These are phyloP conservation scores for Caradrina kadenii DNA, from an alignment of 2,888 invertebrate species.

Conservation along the genomic window DNA sequence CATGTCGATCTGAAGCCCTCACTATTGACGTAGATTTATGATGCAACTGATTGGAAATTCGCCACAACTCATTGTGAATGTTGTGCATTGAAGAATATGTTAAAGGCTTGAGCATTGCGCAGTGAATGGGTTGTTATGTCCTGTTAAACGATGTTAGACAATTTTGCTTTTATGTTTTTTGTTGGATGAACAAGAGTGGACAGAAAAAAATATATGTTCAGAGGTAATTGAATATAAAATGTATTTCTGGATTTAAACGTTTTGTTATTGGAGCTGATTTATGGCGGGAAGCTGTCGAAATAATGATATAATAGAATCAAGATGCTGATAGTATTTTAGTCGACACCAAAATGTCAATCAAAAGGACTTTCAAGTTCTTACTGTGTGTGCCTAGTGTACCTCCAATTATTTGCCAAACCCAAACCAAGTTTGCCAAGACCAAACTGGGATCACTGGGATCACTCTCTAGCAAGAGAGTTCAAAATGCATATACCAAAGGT, in stretches of 20 bases:
- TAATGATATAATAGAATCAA: neutral
- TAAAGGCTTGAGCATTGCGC: constrained; percentile 52
- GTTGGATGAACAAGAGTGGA: neutral
- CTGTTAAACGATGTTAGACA: constrained; percentile 29
- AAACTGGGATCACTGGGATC: too few relatives aligned
- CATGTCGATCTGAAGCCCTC: constrained; percentile 61
- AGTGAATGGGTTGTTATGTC: constrained; percentile 17
- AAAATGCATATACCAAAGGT: too few relatives aligned
- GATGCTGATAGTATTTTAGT: neutral
- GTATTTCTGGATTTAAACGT: too few relatives aligned
- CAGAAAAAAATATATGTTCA: neutral
- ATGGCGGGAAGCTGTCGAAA: neutral
- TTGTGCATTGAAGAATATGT: constrained; percentile 65
- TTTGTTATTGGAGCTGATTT: too few relatives aligned
- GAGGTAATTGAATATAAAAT: neutral
- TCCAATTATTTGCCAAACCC: too few relatives aligned
- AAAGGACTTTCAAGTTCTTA: neutral
- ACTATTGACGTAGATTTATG: constrained; percentile 74
- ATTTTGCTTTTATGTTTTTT: neutral
- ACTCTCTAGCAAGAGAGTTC: too few relatives aligned
- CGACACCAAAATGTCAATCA: neutral
- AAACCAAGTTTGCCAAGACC: too few relatives aligned
- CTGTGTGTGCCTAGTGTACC: too few relatives aligned
- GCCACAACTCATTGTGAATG: constrained; percentile 64
- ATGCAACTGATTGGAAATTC: constrained; percentile 74